phyloP scores from a whole-genome alignment of 2,797 vertebrate species.

The Centropyge bicolor region DNA sequence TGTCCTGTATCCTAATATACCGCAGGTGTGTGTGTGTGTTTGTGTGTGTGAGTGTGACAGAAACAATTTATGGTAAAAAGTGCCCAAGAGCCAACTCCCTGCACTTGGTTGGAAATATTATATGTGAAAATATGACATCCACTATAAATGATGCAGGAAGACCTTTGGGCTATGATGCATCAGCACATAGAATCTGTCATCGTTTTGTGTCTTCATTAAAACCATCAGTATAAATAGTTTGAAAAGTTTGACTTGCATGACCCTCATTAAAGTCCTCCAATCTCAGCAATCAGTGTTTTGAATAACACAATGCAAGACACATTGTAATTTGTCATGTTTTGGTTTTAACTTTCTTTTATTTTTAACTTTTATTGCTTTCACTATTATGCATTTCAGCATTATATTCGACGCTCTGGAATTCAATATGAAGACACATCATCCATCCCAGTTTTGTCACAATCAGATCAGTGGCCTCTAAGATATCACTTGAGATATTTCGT shows the following conservation, averaged over 20 bases:
- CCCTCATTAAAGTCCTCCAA: not conserved
- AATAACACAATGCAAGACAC: not conserved
- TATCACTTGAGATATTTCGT: not conserved
- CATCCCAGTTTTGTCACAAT: not conserved
- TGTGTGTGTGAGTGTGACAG: not conserved
- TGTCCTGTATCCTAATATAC: slow-evolving; percentile 31
- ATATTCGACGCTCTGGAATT: not conserved
- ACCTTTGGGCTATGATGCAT: not conserved
- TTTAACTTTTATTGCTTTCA: not conserved
- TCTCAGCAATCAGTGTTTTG: not conserved
- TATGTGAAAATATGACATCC: not conserved
- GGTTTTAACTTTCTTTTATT: not conserved
- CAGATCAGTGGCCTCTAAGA: not conserved
- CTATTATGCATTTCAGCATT: not conserved
- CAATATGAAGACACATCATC: not conserved
- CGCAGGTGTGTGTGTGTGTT: not conserved
- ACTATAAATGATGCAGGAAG: not conserved
- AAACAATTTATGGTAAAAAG: not conserved
- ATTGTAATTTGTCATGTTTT: not conserved
- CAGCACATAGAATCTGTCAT: not conserved
- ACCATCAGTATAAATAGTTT: not conserved
- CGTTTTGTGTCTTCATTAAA: slow-evolving; percentile 23
- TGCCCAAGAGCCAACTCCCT: not conserved
- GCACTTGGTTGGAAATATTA: not conserved
- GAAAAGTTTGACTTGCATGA: not conserved